Conservation (phyloP, 1,140 invertebrate species). For the Archegozetes longisetosus region DNA sequence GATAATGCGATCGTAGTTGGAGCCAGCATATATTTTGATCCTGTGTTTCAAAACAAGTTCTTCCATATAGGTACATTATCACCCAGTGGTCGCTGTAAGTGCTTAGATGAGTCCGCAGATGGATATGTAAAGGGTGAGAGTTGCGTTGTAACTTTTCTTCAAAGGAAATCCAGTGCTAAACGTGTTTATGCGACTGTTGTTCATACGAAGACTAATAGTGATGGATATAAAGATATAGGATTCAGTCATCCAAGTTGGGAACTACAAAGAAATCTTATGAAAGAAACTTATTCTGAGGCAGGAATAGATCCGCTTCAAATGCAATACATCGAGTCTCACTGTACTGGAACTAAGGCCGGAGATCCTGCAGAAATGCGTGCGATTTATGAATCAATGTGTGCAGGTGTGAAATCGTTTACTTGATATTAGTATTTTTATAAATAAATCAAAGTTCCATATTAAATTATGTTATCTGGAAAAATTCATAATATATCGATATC, state of each 20-base stretch:
- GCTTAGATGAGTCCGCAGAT: too few relatives aligned
- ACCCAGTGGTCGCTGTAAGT: slow-evolving; percentile 49
- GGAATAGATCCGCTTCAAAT: slow-evolving; percentile 28
- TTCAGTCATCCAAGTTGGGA: slow-evolving; percentile 14
- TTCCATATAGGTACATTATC: slow-evolving; percentile 71
- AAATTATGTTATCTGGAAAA: slow-evolving; percentile 72
- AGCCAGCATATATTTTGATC: slow-evolving; percentile 53
- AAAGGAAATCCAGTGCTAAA: too few relatives aligned
- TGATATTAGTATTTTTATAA: slow-evolving; percentile 70
- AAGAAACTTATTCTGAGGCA: slow-evolving; percentile 28
- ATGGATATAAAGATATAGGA: slow-evolving; percentile 39
- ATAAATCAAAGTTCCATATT: slow-evolving; percentile 89
- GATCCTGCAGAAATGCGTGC: slow-evolving; percentile 89
- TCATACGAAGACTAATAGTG: too few relatives aligned
- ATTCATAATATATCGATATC: too few relatives aligned
- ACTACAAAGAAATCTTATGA: slow-evolving; percentile 26
- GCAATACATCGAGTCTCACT: slow-evolving; percentile 42
- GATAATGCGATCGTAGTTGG: slow-evolving; percentile 71
- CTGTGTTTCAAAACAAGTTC: too few relatives aligned
- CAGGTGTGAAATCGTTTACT: too few relatives aligned
- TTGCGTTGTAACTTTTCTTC: too few relatives aligned
- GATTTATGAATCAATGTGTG: slow-evolving; percentile 75
- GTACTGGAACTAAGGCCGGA: too few relatives aligned
- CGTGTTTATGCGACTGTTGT: too few relatives aligned
- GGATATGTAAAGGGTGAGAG: too few relatives aligned